phyloP scores from a whole-genome alignment of 2,113 vertebrate species.

The Saccopteryx bilineata region DNA sequence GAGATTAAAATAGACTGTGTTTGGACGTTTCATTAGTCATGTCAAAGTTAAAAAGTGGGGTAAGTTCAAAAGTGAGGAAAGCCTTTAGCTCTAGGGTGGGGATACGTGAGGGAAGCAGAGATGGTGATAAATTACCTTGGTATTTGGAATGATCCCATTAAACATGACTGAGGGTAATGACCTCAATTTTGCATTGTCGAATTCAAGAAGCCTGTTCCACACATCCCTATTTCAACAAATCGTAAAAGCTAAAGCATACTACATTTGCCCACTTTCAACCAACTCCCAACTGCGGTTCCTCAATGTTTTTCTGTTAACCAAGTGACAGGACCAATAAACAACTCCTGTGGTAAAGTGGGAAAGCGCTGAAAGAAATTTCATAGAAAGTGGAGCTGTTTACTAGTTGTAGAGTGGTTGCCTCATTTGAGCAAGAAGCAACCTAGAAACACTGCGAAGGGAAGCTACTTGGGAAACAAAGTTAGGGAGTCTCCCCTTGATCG shows the following conservation, averaged over 20 bases:
- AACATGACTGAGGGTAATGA: constrained; percentile 58
- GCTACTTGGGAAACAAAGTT: constrained; percentile 69
- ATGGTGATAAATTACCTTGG: constrained; percentile 40
- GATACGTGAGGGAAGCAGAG: neutral
- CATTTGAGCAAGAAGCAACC: neutral
- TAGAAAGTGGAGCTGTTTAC: neutral
- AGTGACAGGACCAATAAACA: constrained; percentile 38
- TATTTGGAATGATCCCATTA: constrained; percentile 55
- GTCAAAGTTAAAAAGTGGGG: neutral
- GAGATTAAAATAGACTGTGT: constrained; percentile 10
- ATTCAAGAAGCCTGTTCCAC: neutral
- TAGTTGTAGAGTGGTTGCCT: neutral
- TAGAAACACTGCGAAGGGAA: neutral
- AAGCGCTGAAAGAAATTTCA: neutral
- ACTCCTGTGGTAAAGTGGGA: constrained; percentile 10
- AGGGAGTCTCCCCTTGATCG: neutral
- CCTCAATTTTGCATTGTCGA: neutral
- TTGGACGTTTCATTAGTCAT: neutral
- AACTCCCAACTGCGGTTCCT: neutral
- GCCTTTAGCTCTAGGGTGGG: neutral
- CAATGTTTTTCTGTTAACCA: neutral
- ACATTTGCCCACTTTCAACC: neutral
- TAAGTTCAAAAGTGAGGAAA: neutral
- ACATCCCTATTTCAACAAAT: neutral
- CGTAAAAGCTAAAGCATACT: neutral